Conservation (phyloP, 2,113 vertebrate genomes). For the Mesocricetus auratus region DNA sequence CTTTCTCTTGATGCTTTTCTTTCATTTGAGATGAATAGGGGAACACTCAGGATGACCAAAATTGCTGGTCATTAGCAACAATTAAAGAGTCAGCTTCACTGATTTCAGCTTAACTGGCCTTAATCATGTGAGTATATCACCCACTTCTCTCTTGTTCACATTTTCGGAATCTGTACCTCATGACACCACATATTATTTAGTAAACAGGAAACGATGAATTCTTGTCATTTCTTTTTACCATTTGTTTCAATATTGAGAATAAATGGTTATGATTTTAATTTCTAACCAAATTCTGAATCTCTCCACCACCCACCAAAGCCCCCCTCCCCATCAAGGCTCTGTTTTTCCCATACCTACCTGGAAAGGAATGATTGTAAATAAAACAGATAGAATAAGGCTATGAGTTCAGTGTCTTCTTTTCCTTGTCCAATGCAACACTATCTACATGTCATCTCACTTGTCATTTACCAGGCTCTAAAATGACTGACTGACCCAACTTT, state of each 20-base stretch:
- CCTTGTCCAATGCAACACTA: neutral
- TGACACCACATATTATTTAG: neutral
- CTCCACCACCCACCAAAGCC: neutral
- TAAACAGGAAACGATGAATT: neutral
- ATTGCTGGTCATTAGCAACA: neutral
- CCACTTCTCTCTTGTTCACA: neutral
- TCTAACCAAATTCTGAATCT: neutral
- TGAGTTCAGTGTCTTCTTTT: neutral
- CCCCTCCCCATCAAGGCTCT: neutral
- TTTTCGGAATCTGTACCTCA: constrained; percentile 24
- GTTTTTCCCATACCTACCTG: neutral
- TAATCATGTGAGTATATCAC: constrained; percentile 29
- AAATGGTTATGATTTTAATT: neutral
- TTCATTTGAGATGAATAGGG: neutral
- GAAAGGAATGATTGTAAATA: neutral
- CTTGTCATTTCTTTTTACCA: neutral
- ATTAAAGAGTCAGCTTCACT: neutral
- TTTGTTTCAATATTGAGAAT: neutral
- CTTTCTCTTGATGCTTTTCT: constrained; percentile 6
- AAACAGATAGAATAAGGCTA: neutral
- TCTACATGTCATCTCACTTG: neutral
- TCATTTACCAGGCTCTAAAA: neutral
- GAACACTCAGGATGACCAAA: neutral
- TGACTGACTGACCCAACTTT: neutral
- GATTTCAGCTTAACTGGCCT: constrained; percentile 24